Conservation (phyloP, 2,888 invertebrate genomes). For the Argyra leucocephala region DNA sequence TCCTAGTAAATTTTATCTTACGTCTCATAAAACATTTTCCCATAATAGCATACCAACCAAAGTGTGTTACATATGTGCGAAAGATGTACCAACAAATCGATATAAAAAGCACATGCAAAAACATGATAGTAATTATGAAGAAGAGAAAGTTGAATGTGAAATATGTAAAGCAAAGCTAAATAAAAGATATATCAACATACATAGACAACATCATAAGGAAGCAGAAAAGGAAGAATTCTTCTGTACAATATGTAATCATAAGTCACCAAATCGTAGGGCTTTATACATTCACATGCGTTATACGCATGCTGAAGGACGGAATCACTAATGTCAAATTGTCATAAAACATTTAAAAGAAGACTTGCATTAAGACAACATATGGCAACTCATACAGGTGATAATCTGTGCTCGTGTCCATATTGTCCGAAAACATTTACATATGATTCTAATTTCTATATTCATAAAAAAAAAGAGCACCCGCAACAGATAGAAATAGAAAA, state of each 20-base stretch:
- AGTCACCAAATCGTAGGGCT: neutral
- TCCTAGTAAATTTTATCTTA: conserved; percentile 24
- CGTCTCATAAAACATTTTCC: neutral
- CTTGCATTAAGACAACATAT: neutral
- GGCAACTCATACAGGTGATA: neutral
- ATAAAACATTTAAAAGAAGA: neutral
- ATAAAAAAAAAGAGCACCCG: neutral
- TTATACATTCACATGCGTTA: neutral
- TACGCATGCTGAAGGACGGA: neutral
- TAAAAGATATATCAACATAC: conserved; percentile 27
- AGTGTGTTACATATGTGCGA: conserved; percentile 41
- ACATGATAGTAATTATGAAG: conserved; percentile 30
- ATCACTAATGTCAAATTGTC: neutral
- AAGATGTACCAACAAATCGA: conserved; percentile 25
- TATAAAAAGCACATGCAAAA: conserved; percentile 37
- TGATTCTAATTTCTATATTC: neutral
- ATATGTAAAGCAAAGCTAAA: conserved; percentile 40
- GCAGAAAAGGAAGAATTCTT: neutral
- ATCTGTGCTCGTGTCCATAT: neutral
- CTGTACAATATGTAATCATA: neutral
- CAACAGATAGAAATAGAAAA: neutral
- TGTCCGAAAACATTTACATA: neutral
- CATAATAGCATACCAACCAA: conserved; percentile 25
- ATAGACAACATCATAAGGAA: neutral
- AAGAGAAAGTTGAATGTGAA: conserved; percentile 38